These are phyloP conservation scores for Emydocephalus ijimae DNA, from an alignment of 2,113 vertebrate species.

Conservation along the genomic window DNA sequence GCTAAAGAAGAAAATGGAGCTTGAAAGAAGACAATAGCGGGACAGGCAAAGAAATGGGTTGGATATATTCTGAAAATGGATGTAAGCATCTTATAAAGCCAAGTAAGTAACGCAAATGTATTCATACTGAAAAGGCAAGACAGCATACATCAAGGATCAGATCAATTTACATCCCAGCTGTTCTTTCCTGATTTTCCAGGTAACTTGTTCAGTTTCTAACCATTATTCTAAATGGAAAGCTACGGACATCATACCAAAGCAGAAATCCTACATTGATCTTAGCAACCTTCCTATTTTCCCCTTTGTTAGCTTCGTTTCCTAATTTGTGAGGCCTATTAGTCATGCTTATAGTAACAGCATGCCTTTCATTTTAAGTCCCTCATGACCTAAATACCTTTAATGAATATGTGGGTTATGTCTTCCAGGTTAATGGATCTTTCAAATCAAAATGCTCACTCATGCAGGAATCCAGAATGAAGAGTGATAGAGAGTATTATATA, in stretches of 20 bases:
- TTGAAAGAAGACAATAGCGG: not conserved
- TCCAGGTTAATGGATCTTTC: not conserved
- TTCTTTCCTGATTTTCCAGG: not conserved
- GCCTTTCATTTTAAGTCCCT: conserved; percentile 13
- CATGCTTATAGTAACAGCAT: not conserved
- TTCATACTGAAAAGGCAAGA: not conserved
- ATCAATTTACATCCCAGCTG: not conserved
- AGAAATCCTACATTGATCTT: not conserved
- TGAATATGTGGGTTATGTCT: conserved; percentile 12
- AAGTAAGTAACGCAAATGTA: not conserved
- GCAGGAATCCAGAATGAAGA: not conserved
- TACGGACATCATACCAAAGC: not conserved
- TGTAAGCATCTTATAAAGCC: not conserved
- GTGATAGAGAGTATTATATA: not conserved
- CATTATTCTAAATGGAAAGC: not conserved
- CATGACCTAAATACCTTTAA: conserved; percentile 1
- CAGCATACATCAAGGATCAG: too few relatives aligned
- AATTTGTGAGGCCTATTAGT: conserved; percentile 19
- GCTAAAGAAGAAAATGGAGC: not conserved
- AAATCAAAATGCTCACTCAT: not conserved
- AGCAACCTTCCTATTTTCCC: not conserved
- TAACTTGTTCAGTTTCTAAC: not conserved
- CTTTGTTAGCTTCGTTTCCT: not conserved
- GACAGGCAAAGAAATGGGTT: not conserved
- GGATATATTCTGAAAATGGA: not conserved